Evolutionary conservation across 2,797 vertebrate genomes (phyloP), one percentile per base, ranked within the genome.

Genomic region (Labroides dimidiatus): DNA sequence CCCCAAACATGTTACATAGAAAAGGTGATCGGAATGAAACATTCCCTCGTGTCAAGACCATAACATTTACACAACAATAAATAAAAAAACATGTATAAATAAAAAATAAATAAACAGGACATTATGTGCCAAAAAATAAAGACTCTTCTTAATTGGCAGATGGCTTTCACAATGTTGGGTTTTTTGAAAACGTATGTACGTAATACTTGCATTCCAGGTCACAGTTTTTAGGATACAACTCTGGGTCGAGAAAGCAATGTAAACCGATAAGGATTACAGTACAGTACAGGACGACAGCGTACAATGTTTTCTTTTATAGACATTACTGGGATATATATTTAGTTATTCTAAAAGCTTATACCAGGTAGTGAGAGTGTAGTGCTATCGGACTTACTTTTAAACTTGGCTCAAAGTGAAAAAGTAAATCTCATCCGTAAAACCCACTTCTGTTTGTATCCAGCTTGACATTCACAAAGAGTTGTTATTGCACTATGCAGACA

Each of bases 181-280:
- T 90, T 87, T 87, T 85, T 82, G 83, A 84, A 86, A 87, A 92
- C 79, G 91, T 82, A 81, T 78, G 80, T 90, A 87, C 69, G 41
- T 72, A 93, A 92, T 90, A 93, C 90, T 91, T 94, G 91, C 87
- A 94, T 93, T 92, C 90, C 89, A 85, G 77, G 79, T 94, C 94
- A 95, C 93, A 95, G 93, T 93, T 93, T 93, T 93, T 81, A 93
- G 91, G 90, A 92, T 89, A 92, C 88, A 87, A 91, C 84, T 90
- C 84, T 87, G 72, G 86, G 87, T 89, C 75, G 81, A 91, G 86
- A 89, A 88, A 87, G 81, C 81, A 80, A 92, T 87, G 93, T 90
- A 93, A 93, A 93, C 93, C 85, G 11, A 92, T 80, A 77, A 86
- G 87, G 91, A 86, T 88, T 90, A 92, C 89, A 92, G 90, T 92